Base-by-base conservation (phyloP, 2,888 invertebrate genomes). In the Achlya flavicornis region DNA sequence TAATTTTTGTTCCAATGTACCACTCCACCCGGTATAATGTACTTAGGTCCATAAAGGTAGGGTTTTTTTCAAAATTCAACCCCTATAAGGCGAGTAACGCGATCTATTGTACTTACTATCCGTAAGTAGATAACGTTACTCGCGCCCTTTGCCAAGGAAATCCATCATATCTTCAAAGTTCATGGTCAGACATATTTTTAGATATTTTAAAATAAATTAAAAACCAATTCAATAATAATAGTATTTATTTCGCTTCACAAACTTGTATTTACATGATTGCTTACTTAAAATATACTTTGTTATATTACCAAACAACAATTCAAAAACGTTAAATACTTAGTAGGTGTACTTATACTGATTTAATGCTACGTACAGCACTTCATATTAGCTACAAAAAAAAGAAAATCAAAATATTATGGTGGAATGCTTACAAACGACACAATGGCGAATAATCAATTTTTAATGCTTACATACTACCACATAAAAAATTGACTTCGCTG, bases 181-280 rank as follows among this genome's bases (percentile, higher is more conserved):
- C 26, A 26, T 26, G 26, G 26, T 26, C 26, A 26, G 26, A 26
- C 2, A 26, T 2, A 26, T 26, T 26, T 26, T 26, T 26, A 2
- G 2, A 26, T 26, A 26, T 26, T 26, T 26, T 26, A 26, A 26
- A 26, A 2, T 26, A 26, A 66, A 68, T 62, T 66, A 61, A 64
- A 61, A 53, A 57, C 41, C 16, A 5, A 63, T 26, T 41, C 41
- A 89, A 86, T 91, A 91, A 89, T 92, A 87, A 85, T 88, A 81
- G 81, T 85, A 78, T 85, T 80, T 84, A 84, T 88, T 87, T 89
- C 86, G 86, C 84, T 88, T 89, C 90, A 90, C 89, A 90, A 91
- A 91, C 86, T 91, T 92, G 89, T 93, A 93, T 93, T 92, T 93
- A 93, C 93, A 93, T 89, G 90, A 91, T 90, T 82, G 85, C 82